phyloP scores from a whole-genome alignment of 2,797 vertebrate species.

The Pampus argenteus region DNA sequence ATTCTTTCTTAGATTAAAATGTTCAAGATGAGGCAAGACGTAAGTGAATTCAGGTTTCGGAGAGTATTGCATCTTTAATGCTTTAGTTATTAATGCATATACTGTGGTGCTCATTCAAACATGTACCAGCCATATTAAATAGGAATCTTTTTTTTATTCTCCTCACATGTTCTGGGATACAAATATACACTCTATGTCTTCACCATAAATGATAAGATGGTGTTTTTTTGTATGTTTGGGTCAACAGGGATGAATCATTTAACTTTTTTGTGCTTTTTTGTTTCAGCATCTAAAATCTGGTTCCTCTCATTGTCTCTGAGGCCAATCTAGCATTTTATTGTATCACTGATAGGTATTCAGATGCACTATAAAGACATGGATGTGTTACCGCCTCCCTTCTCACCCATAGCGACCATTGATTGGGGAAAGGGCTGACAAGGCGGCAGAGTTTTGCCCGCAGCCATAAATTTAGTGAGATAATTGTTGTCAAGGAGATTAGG shows the following conservation, averaged over 20 bases:
- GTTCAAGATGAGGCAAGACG: constrained; percentile 28
- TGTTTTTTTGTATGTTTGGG: constrained; percentile 1
- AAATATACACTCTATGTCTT: background rate
- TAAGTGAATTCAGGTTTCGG: constrained; percentile 21
- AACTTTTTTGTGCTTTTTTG: background rate
- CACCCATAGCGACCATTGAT: constrained; percentile 55
- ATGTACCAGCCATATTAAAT: constrained; percentile 5
- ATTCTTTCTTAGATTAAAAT: constrained; percentile 5
- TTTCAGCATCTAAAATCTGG: background rate
- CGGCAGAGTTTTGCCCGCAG: constrained; percentile 46
- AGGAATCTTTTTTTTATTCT: background rate
- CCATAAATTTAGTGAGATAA: constrained; percentile 63
- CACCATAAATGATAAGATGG: background rate
- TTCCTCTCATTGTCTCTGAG: background rate
- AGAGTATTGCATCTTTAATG: constrained; percentile 36
- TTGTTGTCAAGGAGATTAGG: constrained; percentile 68
- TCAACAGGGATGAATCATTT: constrained; percentile 22
- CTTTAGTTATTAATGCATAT: constrained; percentile 39
- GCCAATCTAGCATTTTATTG: constrained; percentile 4
- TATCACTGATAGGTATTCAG: constrained; percentile 6
- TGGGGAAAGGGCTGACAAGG: constrained; percentile 58
- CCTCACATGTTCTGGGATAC: background rate
- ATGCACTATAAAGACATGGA: constrained; percentile 27
- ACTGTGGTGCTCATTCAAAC: constrained; percentile 23
- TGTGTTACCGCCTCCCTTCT: constrained; percentile 16